These are phyloP conservation scores for Caloenas nicobarica DNA, from an alignment of 2,113 vertebrate genomes.

Conservation along the genomic window DNA sequence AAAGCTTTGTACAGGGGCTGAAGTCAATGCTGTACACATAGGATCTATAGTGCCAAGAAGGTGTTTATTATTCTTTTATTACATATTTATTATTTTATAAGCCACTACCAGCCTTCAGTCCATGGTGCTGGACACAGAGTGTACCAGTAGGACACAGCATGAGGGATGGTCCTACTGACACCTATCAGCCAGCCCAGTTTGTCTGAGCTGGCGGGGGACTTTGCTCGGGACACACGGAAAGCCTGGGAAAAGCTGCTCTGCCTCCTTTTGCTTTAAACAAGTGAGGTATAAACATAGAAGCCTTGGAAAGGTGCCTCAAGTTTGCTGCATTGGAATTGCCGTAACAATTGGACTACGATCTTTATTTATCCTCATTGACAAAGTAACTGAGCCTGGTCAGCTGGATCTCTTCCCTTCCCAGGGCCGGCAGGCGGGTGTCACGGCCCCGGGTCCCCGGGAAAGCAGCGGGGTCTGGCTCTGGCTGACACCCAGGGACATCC, in stretches of 20 bases:
- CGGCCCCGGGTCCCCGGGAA: background rate
- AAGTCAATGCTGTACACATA: background rate
- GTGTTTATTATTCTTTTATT: background rate
- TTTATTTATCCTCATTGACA: slow-evolving; percentile 35
- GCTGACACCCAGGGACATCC: background rate
- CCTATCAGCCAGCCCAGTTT: background rate
- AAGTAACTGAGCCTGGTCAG: slow-evolving; percentile 24
- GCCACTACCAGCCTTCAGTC: background rate
- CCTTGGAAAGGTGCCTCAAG: slow-evolving; percentile 8
- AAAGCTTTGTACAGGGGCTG: background rate
- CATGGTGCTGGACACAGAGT: background rate
- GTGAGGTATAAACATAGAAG: slow-evolving; percentile 10
- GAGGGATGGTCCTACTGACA: background rate
- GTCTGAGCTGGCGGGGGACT: background rate
- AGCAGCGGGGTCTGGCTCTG: background rate
- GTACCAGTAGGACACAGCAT: background rate
- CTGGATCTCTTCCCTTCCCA: background rate
- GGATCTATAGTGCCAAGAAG: background rate
- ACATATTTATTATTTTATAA: background rate
- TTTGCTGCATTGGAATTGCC: slow-evolving; percentile 29
- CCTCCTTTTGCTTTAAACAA: background rate
- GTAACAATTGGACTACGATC: slow-evolving; percentile 52
- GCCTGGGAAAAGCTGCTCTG: background rate
- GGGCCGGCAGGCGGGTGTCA: background rate
- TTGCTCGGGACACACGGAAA: background rate